These are phyloP conservation scores for Onychomys leucogaster DNA, from an alignment of 2,797 vertebrate species.

Conservation along the genomic window DNA sequence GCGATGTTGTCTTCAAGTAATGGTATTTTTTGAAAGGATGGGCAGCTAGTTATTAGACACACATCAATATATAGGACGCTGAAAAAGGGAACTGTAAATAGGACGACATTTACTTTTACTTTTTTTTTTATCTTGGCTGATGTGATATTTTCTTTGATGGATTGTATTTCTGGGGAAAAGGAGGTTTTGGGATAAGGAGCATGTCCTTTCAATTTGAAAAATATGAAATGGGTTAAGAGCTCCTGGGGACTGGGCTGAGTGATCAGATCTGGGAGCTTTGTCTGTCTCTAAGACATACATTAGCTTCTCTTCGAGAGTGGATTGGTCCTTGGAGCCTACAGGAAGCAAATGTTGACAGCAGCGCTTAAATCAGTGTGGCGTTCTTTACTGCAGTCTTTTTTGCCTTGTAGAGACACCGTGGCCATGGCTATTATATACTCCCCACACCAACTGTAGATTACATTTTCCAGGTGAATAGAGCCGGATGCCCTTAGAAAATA, in stretches of 20 bases:
- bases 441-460: slow-evolving; percentile 37
- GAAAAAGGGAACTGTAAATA: slow-evolving; percentile 62
- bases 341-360: slow-evolving; percentile 83
- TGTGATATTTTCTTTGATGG: slow-evolving; percentile 80
- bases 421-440: slow-evolving; percentile 14
- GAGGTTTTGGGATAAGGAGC: slow-evolving; percentile 79
- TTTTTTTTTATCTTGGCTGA: slow-evolving; percentile 51
- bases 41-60: slow-evolving; percentile 33
- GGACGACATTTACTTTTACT: slow-evolving; percentile 64
- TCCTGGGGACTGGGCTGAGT: slow-evolving; percentile 81
- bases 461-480: slow-evolving; percentile 79
- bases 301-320: slow-evolving; percentile 80
- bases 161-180: slow-evolving; percentile 81
- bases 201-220: slow-evolving; percentile 85
- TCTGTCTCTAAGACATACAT: slow-evolving; percentile 81
- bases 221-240: slow-evolving; percentile 83
- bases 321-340: slow-evolving; percentile 82
- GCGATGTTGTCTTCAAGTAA: background rate
- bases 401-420: slow-evolving; percentile 63
- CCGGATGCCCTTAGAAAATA: slow-evolving; percentile 47
- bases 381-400: slow-evolving; percentile 77
- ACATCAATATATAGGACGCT: slow-evolving; percentile 47
- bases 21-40: background rate
- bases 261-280: slow-evolving; percentile 83
- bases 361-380: slow-evolving; percentile 81